Base-by-base conservation (phyloP, 2,797 vertebrate species). In the Lithobates sylvaticus region DNA sequence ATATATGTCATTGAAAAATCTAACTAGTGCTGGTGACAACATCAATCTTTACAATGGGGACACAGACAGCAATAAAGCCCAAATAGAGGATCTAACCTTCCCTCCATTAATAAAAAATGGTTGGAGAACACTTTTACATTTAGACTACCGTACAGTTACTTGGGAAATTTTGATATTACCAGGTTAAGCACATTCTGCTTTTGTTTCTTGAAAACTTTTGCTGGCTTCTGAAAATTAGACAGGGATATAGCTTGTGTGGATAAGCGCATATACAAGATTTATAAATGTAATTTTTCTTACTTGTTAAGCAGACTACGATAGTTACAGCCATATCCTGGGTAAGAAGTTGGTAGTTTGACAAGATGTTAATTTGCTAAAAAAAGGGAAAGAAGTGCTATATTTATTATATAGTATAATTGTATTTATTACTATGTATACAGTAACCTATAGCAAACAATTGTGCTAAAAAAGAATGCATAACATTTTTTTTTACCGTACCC, bases 311-410 rank as follows among this genome's bases (percentile, higher is more conserved):
- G 71, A 94, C 92, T 65, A 90, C 88, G 61, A 94, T 89, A 1
- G 92, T 94, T 79, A 94, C 93, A 68, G 88, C 42, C 1, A 93
- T 0, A 0, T 94, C 94, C 86, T 94, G 92, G 67, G 93, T 68
- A 26, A 95, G 88, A 84, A 93, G 93, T 85, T 95, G 94, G 87
- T 89, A 89, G 89, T 92, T 93, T 44, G 93, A 92, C 87, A 94
- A 92, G 77, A 94, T 88, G 2, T 94, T 93, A 9, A 93, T 75
- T 89, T 95, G 92, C 94, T 95, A 76, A 44, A 93, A 47, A 90
- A 73, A 75, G 34, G 34, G 2, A 29, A 5, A 61, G 23, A 89
- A 90, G 75, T 26, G 13, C 5, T 26, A 10, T 29, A 67, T 3
- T 4, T 67, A 27, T 65, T 6, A 54, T 5, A 18, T 4, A 21